These are phyloP conservation scores for Callipepla squamata DNA, from an alignment of 2,113 vertebrate genomes.

Conservation along the genomic window DNA sequence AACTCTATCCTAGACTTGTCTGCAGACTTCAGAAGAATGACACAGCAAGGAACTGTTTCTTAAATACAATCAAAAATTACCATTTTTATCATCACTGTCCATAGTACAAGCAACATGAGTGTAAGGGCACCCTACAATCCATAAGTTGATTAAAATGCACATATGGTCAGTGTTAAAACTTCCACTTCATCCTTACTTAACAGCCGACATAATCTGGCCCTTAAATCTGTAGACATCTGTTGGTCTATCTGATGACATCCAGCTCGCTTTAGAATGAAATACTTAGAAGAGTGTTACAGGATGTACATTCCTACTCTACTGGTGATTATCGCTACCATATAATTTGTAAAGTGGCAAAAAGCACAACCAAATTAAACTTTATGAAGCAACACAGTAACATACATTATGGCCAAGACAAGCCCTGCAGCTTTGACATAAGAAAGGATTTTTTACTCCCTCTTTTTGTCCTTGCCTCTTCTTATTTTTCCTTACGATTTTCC, in stretches of 20 bases:
- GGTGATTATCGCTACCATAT: neutral
- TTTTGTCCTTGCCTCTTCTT: neutral
- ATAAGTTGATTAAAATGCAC: slow-evolving; percentile 44
- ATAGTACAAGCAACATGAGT: neutral
- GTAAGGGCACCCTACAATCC: slow-evolving; percentile 5
- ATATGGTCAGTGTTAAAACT: slow-evolving; percentile 61
- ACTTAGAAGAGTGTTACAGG: neutral
- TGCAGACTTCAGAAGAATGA: slow-evolving; percentile 51
- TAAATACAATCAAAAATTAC: slow-evolving; percentile 44
- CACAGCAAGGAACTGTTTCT: neutral
- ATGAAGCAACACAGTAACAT: slow-evolving; percentile 7
- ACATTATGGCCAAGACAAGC: neutral
- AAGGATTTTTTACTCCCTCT: neutral
- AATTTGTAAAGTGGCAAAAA: slow-evolving; percentile 43
- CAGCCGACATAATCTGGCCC: slow-evolving; percentile 12
- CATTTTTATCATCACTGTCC: slow-evolving; percentile 26
- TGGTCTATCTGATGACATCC: slow-evolving; percentile 10
- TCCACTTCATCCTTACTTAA: slow-evolving; percentile 48
- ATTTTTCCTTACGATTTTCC: neutral
- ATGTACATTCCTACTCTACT: neutral
- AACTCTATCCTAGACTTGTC: slow-evolving; percentile 26
- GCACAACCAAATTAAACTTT: slow-evolving; percentile 32
- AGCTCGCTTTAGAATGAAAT: slow-evolving; percentile 9
- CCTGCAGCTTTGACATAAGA: neutral
- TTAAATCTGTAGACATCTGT: slow-evolving; percentile 48